Evolutionary conservation across 2,888 invertebrate species (phyloP), one percentile per base, ranked within the genome.

Genomic region (Lepidochitona cinerea): DNA sequence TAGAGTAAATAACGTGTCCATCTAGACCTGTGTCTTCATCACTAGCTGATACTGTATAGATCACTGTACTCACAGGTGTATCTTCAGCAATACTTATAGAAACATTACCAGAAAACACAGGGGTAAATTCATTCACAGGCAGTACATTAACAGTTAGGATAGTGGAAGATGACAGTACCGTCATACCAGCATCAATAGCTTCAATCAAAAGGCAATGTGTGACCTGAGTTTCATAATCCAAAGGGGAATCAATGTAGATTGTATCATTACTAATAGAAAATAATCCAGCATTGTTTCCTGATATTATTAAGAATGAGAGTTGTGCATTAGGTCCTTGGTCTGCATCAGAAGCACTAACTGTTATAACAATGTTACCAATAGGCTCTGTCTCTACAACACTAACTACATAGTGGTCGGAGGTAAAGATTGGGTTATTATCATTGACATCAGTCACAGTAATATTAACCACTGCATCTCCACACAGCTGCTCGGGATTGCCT

Each of bases 191-290:
- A 70, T 85, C 86, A 37, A 74, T 74, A 1, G 82, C 83, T 32
- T 73, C 68, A 18, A 84, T 79, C 12, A 49, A 69, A 26, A 86
- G 59, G 7, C 53, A 72, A 52, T 84, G 81, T 33, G 36, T 71
- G 0, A 76, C 75, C 26, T 76, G 70, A 18, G 79, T 76, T 69
- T 86, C 87, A 71, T 84, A 86, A 71, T 87, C 83, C 6, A 87
- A 73, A 9, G 74, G 18, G 0, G 53, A 65, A 32, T 37, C 75
- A 18, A 75, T 69, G 23, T 82, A 33, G 9, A 76, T 73, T n/a
- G 84, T 23, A 26, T 70, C 74, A 9, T 84, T 84, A 29, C 75
- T 78, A 9, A 85, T 77, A 35, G 52, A 68, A 64, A 85, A 85
- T n/a, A 75, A 74, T 12, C 53, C 53, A 36, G 71, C 75, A 5